Evolutionary conservation across 2,113 vertebrate species (phyloP).

Genomic region (Mungos mungo): DNA sequence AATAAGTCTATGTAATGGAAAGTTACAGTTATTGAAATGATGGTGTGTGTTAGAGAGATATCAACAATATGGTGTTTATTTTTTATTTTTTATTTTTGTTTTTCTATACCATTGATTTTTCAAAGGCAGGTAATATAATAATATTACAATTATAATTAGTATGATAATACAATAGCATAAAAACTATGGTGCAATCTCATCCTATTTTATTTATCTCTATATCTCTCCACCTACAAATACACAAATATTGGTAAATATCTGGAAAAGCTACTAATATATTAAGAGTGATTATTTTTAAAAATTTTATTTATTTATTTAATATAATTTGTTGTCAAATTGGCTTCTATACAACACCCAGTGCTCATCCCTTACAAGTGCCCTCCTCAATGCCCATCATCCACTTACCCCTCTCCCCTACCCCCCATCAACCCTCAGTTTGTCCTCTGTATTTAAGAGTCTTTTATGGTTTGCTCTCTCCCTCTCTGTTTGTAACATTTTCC

Average conservation of each 20-base stretch:
- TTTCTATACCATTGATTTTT: background rate
- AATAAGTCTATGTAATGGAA: conserved; percentile 16
- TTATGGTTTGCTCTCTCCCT: too few relatives aligned
- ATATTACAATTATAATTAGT: background rate
- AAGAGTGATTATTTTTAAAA: conserved; percentile 13
- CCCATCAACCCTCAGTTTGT: too few relatives aligned
- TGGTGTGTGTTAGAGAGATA: background rate
- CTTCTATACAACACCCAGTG: too few relatives aligned
- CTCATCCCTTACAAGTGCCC: too few relatives aligned
- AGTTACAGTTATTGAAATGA: conserved; percentile 34
- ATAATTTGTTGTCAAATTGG: too few relatives aligned
- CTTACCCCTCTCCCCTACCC: too few relatives aligned
- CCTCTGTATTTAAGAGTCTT: too few relatives aligned
- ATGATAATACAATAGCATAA: background rate
- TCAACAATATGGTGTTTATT: background rate
- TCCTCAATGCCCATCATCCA: too few relatives aligned
- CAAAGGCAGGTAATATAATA: background rate
- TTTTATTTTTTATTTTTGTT: background rate
- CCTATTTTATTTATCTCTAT: background rate
- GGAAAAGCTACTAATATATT: background rate
- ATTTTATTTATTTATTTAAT: background rate
- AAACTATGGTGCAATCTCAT: background rate
- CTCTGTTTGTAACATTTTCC: too few relatives aligned
- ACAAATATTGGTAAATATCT: background rate
- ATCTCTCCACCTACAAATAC: background rate